These are phyloP conservation scores for Rhabdomys pumilio DNA, from an alignment of 2,797 vertebrate genomes.

Conservation along the genomic window DNA sequence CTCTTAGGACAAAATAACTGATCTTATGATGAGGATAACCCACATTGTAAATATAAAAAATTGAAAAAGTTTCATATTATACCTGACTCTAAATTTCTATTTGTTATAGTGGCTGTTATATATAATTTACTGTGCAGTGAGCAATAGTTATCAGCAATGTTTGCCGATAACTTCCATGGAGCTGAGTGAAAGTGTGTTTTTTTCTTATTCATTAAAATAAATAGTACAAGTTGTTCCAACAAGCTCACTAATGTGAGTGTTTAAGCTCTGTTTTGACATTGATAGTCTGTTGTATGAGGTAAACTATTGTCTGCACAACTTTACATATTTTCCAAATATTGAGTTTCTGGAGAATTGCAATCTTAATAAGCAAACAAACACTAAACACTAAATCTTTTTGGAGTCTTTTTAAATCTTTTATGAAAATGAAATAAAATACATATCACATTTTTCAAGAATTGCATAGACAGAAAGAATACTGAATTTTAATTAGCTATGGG, in stretches of 20 bases:
- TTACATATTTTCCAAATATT: neutral
- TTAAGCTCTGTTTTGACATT: slow-evolving; percentile 51
- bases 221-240: neutral
- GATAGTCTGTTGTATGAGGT: neutral
- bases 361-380: slow-evolving; percentile 8
- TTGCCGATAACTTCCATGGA: neutral
- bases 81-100: slow-evolving; percentile 41
- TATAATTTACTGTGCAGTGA: neutral
- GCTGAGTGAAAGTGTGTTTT: slow-evolving; percentile 13
- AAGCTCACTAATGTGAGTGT: neutral
- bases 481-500: neutral
- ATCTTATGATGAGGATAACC: neutral
- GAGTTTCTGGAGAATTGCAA: neutral
- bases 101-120: neutral
- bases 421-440: neutral
- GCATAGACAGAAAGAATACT: neutral
- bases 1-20: neutral
- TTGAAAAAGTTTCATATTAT: slow-evolving; percentile 4
- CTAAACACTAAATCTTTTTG: neutral
- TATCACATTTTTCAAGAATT: neutral
- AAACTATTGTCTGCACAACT: neutral
- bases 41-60: slow-evolving; percentile 5
- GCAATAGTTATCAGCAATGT: neutral
- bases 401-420: neutral
- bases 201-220: slow-evolving; percentile 33